Evolutionary conservation across 1,140 invertebrate species (phyloP).

Genomic region (Hypsibius dujardini): DNA sequence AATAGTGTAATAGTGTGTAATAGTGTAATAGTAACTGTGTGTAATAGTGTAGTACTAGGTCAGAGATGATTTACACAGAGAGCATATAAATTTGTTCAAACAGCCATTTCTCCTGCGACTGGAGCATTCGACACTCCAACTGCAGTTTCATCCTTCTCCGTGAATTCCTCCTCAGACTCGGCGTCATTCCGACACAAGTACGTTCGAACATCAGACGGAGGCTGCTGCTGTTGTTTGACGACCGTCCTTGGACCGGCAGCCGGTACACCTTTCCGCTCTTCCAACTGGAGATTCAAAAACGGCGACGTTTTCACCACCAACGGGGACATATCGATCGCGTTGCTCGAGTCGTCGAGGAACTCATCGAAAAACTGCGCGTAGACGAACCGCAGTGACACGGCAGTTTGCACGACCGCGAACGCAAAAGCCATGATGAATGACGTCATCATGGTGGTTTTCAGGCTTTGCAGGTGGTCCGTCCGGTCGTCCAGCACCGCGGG

Average conservation of each 20-base stretch:
- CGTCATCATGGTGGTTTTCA: neutral
- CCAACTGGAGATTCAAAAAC: neutral
- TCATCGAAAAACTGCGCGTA: conserved; percentile 1
- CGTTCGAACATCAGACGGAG: neutral
- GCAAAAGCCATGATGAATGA: neutral
- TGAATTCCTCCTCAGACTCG: too few species aligned
- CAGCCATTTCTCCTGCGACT: too few species aligned
- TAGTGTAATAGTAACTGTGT: too few species aligned
- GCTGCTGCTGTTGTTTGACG: too few species aligned
- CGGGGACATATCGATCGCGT: neutral
- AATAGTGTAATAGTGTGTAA: too few species aligned
- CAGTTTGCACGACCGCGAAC: neutral
- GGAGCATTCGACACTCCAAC: too few species aligned
- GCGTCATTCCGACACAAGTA: neutral
- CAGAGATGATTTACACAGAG: too few species aligned
- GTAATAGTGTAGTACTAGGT: too few species aligned
- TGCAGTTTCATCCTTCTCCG: too few species aligned
- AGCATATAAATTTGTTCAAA: too few species aligned
- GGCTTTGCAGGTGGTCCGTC: neutral
- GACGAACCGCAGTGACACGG: neutral
- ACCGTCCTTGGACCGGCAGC: too few species aligned
- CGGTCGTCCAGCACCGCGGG: neutral
- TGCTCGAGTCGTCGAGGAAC: neutral
- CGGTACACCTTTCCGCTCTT: conserved; percentile 1
- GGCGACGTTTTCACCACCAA: neutral